Evolutionary conservation across 1,140 invertebrate species (phyloP), one percentile per base, ranked within the genome.

Genomic region (Brachionus angularis): DNA sequence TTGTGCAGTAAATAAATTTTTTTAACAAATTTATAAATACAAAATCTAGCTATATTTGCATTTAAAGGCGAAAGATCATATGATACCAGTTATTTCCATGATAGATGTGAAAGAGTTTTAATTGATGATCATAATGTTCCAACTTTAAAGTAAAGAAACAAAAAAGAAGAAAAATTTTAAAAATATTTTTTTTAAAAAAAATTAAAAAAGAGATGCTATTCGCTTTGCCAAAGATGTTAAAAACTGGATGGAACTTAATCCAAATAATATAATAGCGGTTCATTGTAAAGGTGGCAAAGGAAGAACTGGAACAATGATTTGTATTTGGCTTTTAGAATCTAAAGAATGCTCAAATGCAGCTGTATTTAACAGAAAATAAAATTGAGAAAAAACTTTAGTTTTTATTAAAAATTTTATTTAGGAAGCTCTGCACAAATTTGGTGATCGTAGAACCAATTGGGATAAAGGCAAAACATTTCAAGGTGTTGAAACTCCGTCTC

Each of bases 211-310:
- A 36, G 82, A 84, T 29, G 82, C 85, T 78, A 64, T 84, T 31
- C 74, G 78, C 18, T 85, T 85, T 76, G 80, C 80, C 44, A 75
- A 80, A 39, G 80, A 80, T 76, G 84, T 83, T 8, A 76, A 80
- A 27, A 76, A 79, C 25, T 87, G 84, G 80, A 79, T 87, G 74
- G 76, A 78, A 16, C 75, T 76, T 8, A 81, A 86, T 75, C 78
- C 81, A 3, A 44, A 76, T 16, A 85, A 87, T 75, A 80, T 87
- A 1, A 84, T 87, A 39, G 86, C 85, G 12, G 84, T 87, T 29
- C 86, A 87, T 74, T 87, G 86, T 75, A 87, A 87, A 77, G 86
- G 86, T 21, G 86, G 86, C 2, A 87, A 87, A 75, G 84, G 84
- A 1, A 76, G 85, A 25, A 86, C 85, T 18, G 84, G 85, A 23